Percentiles rank a stretch among this genome's conserved stretches.
Conservation (phyloP, 1,140 invertebrate genomes). For the Lucilia cuprina region DNA sequence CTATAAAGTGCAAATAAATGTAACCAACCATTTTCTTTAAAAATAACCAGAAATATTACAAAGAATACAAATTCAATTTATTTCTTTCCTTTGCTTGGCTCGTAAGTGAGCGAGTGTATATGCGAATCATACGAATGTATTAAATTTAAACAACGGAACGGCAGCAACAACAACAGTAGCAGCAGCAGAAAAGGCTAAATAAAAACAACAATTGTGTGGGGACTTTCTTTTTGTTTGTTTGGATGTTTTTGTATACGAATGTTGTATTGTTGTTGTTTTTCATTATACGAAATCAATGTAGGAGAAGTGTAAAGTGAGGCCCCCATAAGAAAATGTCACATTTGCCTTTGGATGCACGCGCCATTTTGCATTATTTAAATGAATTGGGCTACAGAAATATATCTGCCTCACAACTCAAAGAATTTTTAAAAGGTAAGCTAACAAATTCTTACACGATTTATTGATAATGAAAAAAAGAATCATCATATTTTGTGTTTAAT, state of each 20-base stretch:
- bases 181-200: not conserved
- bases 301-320: not conserved
- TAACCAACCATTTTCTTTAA: not conserved
- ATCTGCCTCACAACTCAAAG: slow-evolving; percentile 64
- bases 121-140: slow-evolving; percentile 18
- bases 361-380: slow-evolving; percentile 65
- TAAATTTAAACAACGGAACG: slow-evolving; percentile 7
- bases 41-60: slow-evolving; percentile 23
- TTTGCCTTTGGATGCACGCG: slow-evolving; percentile 63
- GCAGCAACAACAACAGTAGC: not conserved
- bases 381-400: slow-evolving; percentile 65
- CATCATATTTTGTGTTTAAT: not conserved
- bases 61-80: slow-evolving; percentile 18
- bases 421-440: slow-evolving; percentile 65
- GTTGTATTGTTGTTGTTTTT: not conserved
- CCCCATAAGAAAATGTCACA: slow-evolving; percentile 55
- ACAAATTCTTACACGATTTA: not conserved
- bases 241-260: not conserved
- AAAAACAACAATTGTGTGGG: slow-evolving; percentile 17
- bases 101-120: not conserved
- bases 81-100: not conserved
- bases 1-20: not conserved
- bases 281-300: slow-evolving; percentile 22
- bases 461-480: not conserved
- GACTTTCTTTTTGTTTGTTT: slow-evolving; percentile 29